Evolutionary conservation across 2,888 invertebrate species (phyloP), one percentile per base, ranked within the genome.

Genomic region (Tenthredo distinguenda): DNA sequence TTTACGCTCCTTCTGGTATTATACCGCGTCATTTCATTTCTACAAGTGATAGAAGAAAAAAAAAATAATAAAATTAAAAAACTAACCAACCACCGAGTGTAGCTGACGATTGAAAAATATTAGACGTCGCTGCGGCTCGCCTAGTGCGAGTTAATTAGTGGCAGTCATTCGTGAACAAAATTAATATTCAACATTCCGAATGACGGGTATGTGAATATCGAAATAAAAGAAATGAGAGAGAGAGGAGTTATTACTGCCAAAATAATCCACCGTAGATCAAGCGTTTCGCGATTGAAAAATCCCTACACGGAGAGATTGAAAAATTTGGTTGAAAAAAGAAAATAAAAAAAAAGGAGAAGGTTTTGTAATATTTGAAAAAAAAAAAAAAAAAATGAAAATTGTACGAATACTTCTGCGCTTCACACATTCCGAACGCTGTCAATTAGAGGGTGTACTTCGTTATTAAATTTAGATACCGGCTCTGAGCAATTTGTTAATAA

Each of bases 21-120:
- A 62, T 12, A 71, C 18, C 37, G n/a, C 71, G 7, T 71, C 18
- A 37, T 71, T 71, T 71, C 9, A 47, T 47, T 47, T 15, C 12
- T 0, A 47, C 47, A 47, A 47, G 47, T 12, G 15, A 47, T 47
- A 15, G 12, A 47, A 12, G 12, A 15, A 12, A 15, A 15, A 12
- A 47, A 15, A 47, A 47, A 47, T 47, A 15, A 15, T 10, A 47
- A 47, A 47, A 47, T 47, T 4, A 15, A 47, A 12, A 47, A 47
- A 47, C 3, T 47, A 47, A 40, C 62, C n/a, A 15, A 72, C 34
- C 72, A 43, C 74, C 40, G 26, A 34, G 55, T 47, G 55, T 34
- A 77, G 55, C 77, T 40, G 81, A 40, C 81, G 81, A 81, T 50
- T 62, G 81, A 81, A 37, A 62, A 62, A 81, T 81, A 81, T 81